phyloP scores from a whole-genome alignment of 2,888 invertebrate genomes.

The Himalopsyche kuldschensis region DNA sequence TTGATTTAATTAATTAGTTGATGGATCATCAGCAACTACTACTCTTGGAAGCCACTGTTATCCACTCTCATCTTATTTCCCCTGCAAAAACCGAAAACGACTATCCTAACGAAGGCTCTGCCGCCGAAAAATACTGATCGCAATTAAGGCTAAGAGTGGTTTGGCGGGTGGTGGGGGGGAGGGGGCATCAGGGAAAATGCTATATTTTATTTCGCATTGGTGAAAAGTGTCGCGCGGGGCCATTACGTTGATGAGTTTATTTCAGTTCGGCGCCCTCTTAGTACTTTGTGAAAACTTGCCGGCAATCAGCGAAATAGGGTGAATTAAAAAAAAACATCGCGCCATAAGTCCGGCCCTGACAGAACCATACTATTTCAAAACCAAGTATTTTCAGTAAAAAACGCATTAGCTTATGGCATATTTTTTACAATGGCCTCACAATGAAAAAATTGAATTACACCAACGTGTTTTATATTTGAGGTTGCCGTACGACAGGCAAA shows the following conservation, averaged over 20 bases:
- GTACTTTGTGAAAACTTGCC: background rate
- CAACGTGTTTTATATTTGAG: too few relatives aligned
- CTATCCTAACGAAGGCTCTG: background rate
- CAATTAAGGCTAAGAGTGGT: constrained; percentile 34
- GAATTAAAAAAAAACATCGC: background rate
- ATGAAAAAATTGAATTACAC: too few relatives aligned
- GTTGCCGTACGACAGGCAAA: too few relatives aligned
- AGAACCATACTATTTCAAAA: background rate
- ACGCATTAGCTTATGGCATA: too few relatives aligned
- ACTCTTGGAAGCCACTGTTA: background rate
- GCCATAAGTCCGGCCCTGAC: background rate
- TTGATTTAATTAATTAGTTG: too few relatives aligned
- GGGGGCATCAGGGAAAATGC: constrained; percentile 18
- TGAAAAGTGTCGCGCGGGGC: constrained; percentile 38
- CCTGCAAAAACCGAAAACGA: background rate
- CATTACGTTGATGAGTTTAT: constrained; percentile 40
- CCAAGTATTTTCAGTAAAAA: background rate
- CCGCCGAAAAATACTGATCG: constrained; percentile 24
- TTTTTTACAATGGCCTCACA: too few relatives aligned
- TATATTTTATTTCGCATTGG: constrained; percentile 36
- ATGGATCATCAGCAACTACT: too few relatives aligned
- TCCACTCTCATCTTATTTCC: background rate
- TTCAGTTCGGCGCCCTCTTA: constrained; percentile 35
- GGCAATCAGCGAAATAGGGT: background rate
- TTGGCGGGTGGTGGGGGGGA: background rate